phyloP scores from a whole-genome alignment of 2,113 vertebrate species.

The Archocentrus centrarchus region DNA sequence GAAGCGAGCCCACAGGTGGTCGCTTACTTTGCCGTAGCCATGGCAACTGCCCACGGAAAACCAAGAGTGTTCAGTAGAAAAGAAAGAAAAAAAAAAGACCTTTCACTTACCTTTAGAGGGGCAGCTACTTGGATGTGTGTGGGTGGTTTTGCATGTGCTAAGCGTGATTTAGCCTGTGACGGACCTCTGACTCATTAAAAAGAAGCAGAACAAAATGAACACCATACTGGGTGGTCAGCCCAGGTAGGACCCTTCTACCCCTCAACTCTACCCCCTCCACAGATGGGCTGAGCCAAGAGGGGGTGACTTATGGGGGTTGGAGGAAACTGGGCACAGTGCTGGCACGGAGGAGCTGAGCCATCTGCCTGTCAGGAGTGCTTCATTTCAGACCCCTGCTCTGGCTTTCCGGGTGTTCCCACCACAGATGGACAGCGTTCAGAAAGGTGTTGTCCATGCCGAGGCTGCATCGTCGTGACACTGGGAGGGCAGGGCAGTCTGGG shows the following conservation, averaged over 20 bases:
- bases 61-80: conserved; percentile 50
- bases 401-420: conserved; percentile 46
- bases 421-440: conserved; percentile 73
- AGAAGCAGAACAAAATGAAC: conserved; percentile 32
- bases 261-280: conserved; percentile 57
- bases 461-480: conserved; percentile 38
- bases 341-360: conserved; percentile 66
- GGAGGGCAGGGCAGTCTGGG: conserved; percentile 15
- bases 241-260: conserved; percentile 57
- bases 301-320: conserved; percentile 28
- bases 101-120: conserved; percentile 65
- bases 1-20: conserved; percentile 77
- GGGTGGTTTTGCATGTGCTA: conserved; percentile 37
- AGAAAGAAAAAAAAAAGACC: conserved; percentile 31
- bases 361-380: conserved; percentile 73
- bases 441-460: conserved; percentile 65
- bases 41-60: conserved; percentile 73
- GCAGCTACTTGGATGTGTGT: conserved; percentile 56
- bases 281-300: conserved; percentile 63
- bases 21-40: conserved; percentile 72
- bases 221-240: conserved; percentile 19
- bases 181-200: conserved; percentile 45
- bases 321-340: conserved; percentile 48
- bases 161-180: conserved; percentile 12
- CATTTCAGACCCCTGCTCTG: conserved; percentile 64